Evolutionary conservation across 2,113 vertebrate genomes (phyloP), one percentile per base, ranked within the genome.

Genomic region (Mesitornis unicolor): DNA sequence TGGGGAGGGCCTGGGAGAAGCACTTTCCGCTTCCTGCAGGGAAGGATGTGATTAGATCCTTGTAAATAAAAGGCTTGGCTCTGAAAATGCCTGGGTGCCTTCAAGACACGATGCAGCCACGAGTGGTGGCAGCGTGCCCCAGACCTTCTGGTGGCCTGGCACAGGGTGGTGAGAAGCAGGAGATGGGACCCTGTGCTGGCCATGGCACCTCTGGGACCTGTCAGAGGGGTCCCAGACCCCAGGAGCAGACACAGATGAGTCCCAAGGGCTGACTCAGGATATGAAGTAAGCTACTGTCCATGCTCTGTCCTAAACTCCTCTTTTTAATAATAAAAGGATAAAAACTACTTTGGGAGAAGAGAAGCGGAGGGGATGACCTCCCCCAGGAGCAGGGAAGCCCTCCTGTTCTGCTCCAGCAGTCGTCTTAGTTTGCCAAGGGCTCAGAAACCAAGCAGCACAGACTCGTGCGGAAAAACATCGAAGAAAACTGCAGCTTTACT

Each of bases 31-130:
- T 97, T 97, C 95, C 92, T 96, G 53, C 47, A 48, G 51, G 80
- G 92, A 94, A 95, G 93, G 90, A 95, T 77, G 38, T 92, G 83
- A 95, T 78, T 90, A 94, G 91, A 93, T 69, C 53, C 50, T 76
- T 86, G 80, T 70, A 94, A 95, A 94, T 91, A 83, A 50, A 80
- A 84, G 29, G 21, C 45, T 65, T 93, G 90, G 68, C 95, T 77
- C 13, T 9, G 65, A 75, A 90, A 75, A 64, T 0, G 6, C 56
- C 53, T 68, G 43, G 25, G 61, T 94, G 83, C 40, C 19, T 91
- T 85, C 25, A 48, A 53, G 71, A 81, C 29, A 48, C 0, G 7
- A 64, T 2, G 68, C 43, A 94, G 64, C 54, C 70, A 42, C 0
- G 2, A 59, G 57, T 12, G n/a, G 47, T 3, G 16, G 51, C 57